Percentiles rank a stretch among this genome's conserved stretches.
phyloP scores from a whole-genome alignment of 2,113 vertebrate species.

The Phylloscopus whistleri region DNA sequence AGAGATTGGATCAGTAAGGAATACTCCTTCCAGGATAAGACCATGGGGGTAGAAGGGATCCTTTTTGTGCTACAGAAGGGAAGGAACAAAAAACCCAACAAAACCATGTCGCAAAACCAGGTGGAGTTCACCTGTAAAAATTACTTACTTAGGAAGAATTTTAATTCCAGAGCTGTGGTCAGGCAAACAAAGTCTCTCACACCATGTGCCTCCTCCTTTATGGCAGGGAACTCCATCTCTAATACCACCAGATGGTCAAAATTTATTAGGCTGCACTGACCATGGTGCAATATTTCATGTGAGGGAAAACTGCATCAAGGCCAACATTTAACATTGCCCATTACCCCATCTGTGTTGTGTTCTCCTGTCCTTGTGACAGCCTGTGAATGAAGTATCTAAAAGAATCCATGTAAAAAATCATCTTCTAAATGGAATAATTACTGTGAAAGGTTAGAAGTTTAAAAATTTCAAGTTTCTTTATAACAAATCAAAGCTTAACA shows the following conservation, averaged over 20 bases:
- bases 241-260: not conserved
- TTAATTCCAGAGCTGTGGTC: not conserved
- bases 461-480: not conserved
- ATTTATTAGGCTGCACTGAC: not conserved
- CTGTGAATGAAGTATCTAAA: not conserved
- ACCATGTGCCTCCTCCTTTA: not conserved
- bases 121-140: not conserved
- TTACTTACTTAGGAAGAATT: not conserved
- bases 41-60: accelerated
- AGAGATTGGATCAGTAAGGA: not conserved
- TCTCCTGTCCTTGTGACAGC: not conserved
- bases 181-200: not conserved
- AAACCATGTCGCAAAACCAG: not conserved
- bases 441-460: not conserved
- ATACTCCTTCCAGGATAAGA: not conserved
- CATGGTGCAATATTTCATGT: not conserved
- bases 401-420: not conserved
- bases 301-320: not conserved
- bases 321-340: not conserved
- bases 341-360: not conserved
- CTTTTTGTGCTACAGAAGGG: not conserved
- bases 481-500: not conserved
- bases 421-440: not conserved
- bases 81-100: not conserved
- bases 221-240: not conserved